Evolutionary conservation across 2,888 invertebrate genomes (phyloP).

Genomic region (Melanargia galathea): DNA sequence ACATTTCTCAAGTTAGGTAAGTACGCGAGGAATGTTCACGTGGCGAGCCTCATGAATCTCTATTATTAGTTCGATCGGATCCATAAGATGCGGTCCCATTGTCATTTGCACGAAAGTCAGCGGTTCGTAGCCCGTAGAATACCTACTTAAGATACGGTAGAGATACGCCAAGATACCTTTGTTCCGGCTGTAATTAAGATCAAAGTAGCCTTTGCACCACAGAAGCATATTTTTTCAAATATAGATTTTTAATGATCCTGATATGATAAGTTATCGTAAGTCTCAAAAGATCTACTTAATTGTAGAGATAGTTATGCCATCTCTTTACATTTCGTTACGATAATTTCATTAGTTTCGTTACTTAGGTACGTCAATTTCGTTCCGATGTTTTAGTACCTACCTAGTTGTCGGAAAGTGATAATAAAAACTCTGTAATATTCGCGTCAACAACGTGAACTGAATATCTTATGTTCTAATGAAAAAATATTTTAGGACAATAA

Average conservation of each 20-base stretch:
- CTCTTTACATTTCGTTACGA: no score
- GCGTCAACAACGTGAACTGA: not conserved
- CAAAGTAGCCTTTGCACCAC: no score
- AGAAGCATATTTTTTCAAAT: no score
- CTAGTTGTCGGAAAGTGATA: not conserved
- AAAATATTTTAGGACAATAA: not conserved
- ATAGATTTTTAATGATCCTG: no score
- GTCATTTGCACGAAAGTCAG: slow-evolving; percentile 15
- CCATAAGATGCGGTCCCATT: not conserved
- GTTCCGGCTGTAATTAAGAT: no score
- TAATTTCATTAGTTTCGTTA: no score
- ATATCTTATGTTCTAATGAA: not conserved
- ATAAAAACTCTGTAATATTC: not conserved
- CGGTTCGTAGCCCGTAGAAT: slow-evolving; percentile 1
- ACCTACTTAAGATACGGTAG: not conserved
- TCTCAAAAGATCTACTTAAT: no score
- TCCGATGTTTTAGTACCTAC: no score
- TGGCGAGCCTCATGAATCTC: slow-evolving; percentile 28
- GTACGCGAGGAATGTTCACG: slow-evolving; percentile 19
- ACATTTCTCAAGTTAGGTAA: slow-evolving; percentile 7
- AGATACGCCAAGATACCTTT: no score
- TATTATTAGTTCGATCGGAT: slow-evolving; percentile 27
- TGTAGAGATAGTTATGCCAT: no score
- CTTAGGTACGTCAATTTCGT: no score
- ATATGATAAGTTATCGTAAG: no score